Percentiles rank a stretch among this genome's conserved stretches.
Conservation (phyloP, 1,140 invertebrate species). For the Wasmannia auropunctata region DNA sequence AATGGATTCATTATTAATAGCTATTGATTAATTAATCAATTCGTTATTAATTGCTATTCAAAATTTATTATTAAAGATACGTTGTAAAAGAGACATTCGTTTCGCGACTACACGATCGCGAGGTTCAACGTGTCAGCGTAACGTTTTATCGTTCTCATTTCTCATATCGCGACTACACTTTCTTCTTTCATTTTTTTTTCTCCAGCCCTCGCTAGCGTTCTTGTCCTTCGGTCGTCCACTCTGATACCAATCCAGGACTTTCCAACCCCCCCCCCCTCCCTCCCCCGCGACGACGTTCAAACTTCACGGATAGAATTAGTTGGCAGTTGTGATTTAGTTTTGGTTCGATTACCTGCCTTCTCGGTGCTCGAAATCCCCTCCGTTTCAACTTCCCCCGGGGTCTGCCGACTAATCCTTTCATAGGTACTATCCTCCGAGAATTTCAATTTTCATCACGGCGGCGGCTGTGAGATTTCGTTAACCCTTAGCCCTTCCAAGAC, state of each 20-base stretch:
- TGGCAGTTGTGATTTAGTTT: slow-evolving; percentile 78
- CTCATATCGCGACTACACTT: not conserved
- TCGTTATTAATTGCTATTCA: not conserved
- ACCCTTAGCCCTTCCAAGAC: slow-evolving; percentile 38
- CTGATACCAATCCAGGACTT: not conserved
- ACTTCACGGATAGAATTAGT: slow-evolving; percentile 74
- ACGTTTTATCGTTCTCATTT: not conserved
- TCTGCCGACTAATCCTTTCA: slow-evolving; percentile 53
- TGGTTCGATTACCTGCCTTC: slow-evolving; percentile 57
- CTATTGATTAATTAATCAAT: slow-evolving; percentile 16
- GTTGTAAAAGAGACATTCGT: not conserved
- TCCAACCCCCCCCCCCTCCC: too few species aligned
- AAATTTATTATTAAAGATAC: not conserved
- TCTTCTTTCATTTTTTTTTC: not conserved
- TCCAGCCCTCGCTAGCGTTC: too few species aligned
- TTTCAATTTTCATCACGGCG: slow-evolving; percentile 74
- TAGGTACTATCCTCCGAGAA: slow-evolving; percentile 51
- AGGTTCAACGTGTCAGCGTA: too few species aligned
- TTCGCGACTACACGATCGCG: not conserved
- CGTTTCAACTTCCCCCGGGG: not conserved
- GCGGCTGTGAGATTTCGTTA: slow-evolving; percentile 45
- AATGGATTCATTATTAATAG: not conserved
- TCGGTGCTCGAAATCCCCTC: not conserved
- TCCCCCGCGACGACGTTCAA: slow-evolving; percentile 51
- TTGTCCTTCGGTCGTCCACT: not conserved